Conservation (phyloP, 1,140 invertebrate species). For the Drosophila repleta region DNA sequence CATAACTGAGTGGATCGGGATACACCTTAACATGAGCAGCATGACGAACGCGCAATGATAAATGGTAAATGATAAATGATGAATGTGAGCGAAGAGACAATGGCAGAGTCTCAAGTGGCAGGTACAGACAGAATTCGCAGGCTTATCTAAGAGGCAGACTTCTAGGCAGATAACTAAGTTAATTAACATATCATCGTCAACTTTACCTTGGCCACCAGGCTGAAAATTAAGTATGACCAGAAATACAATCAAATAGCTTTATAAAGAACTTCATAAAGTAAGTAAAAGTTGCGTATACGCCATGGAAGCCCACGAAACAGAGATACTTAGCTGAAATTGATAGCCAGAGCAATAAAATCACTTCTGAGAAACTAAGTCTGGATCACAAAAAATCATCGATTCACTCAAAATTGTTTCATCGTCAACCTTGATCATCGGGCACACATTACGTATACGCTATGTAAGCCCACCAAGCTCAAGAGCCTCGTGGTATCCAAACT, state of each 20-base stretch:
- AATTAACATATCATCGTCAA: not conserved
- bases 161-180: slow-evolving; percentile 16
- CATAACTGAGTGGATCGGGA: slow-evolving; percentile 44
- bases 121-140: slow-evolving; percentile 18
- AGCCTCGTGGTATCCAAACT: too few relatives aligned
- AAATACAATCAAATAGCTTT: too few relatives aligned
- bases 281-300: too few relatives aligned
- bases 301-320: too few relatives aligned
- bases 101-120: slow-evolving; percentile 24
- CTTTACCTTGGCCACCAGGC: slow-evolving; percentile 5
- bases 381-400: too few relatives aligned
- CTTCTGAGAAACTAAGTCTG: not conserved
- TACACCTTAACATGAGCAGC: slow-evolving; percentile 35
- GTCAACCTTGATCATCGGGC: slow-evolving; percentile 17
- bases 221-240: too few relatives aligned
- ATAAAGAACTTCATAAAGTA: too few relatives aligned
- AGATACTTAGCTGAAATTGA: too few relatives aligned
- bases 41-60: slow-evolving; percentile 51
- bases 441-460: too few relatives aligned
- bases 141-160: slow-evolving; percentile 25
- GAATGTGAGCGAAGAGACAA: slow-evolving; percentile 47
- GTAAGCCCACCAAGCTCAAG: too few relatives aligned
- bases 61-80: slow-evolving; percentile 64
- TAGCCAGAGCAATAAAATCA: too few relatives aligned
- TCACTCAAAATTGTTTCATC: not conserved